Percentiles rank a stretch among this genome's conserved stretches.
These are phyloP conservation scores for Vipera ursinii DNA, from an alignment of 2,797 vertebrate species.

Conservation along the genomic window DNA sequence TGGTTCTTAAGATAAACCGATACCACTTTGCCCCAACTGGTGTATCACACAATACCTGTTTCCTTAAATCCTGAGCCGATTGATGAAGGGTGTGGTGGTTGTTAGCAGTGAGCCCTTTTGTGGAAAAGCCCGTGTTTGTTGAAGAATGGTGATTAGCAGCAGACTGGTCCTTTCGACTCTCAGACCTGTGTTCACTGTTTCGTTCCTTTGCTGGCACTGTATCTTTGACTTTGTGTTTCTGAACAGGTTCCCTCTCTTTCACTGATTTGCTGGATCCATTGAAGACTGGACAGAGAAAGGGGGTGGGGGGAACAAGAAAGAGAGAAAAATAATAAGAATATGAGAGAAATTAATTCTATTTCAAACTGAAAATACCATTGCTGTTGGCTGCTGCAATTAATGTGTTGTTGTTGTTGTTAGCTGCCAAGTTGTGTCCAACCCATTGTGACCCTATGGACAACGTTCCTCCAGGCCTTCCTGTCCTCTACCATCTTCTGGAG, in stretches of 20 bases:
- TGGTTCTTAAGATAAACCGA: background rate
- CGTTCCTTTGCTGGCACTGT: conserved; percentile 86
- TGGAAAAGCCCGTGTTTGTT: conserved; percentile 74
- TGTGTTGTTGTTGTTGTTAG: too few relatives aligned
- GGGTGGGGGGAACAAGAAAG: conserved; percentile 14
- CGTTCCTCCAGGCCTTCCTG: too few relatives aligned
- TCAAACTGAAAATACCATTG: background rate
- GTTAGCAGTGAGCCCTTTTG: conserved; percentile 79
- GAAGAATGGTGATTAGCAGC: conserved; percentile 69
- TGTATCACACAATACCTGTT: conserved; percentile 80
- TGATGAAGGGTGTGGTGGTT: conserved; percentile 82
- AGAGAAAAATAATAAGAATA: background rate
- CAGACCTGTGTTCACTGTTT: conserved; percentile 79
- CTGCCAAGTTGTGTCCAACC: too few relatives aligned
- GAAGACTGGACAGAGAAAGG: conserved; percentile 78
- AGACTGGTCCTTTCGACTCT: conserved; percentile 81
- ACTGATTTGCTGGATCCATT: conserved; percentile 86
- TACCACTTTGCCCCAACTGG: background rate
- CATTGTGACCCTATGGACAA: too few relatives aligned
- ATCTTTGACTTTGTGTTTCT: conserved; percentile 89
- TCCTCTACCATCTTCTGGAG: too few relatives aligned
- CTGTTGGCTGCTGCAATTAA: background rate
- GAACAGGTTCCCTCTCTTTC: conserved; percentile 84
- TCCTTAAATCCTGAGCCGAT: conserved; percentile 90
- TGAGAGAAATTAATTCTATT: background rate